Evolutionary conservation across 2,113 vertebrate genomes (phyloP).

Genomic region (Cricetomys ansorgei): DNA sequence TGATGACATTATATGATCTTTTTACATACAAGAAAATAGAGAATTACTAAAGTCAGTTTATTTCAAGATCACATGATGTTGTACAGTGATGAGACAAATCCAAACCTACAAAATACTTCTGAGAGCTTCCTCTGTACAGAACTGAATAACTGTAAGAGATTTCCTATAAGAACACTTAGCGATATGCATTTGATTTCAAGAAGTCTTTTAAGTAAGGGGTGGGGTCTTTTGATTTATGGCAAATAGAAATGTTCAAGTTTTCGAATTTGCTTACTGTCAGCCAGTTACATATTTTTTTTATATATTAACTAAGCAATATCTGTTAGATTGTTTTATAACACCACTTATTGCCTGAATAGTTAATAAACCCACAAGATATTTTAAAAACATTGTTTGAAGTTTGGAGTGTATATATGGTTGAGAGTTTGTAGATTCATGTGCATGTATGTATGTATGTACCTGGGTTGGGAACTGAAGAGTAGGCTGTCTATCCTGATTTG

Average conservation of each 20-base stretch:
- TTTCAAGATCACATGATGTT: not conserved
- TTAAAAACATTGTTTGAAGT: conserved; percentile 60
- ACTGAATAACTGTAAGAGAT: not conserved
- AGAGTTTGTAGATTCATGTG: no score
- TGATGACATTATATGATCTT: not conserved
- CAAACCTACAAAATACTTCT: not conserved
- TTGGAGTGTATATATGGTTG: conserved; percentile 26
- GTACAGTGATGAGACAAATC: not conserved
- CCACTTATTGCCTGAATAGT: conserved; percentile 23
- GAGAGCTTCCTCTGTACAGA: not conserved
- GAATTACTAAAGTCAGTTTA: conserved; percentile 49
- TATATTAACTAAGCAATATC: conserved; percentile 11
- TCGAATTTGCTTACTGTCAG: conserved; percentile 54
- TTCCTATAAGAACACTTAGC: not conserved
- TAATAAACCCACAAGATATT: conserved; percentile 66
- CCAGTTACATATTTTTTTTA: conserved; percentile 44
- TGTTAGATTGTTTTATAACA: not conserved
- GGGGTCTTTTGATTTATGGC: conserved; percentile 1
- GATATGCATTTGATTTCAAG: conserved; percentile 41
- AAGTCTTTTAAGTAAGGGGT: conserved; percentile 40
- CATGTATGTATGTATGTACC: conserved; percentile 30
- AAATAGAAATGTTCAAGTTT: conserved; percentile 52
- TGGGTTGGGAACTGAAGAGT: conserved; percentile 30
- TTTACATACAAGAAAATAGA: conserved; percentile 27
- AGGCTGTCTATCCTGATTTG: not conserved